phyloP scores from a whole-genome alignment of 1,140 invertebrate genomes.

The Drosophila funebris region DNA sequence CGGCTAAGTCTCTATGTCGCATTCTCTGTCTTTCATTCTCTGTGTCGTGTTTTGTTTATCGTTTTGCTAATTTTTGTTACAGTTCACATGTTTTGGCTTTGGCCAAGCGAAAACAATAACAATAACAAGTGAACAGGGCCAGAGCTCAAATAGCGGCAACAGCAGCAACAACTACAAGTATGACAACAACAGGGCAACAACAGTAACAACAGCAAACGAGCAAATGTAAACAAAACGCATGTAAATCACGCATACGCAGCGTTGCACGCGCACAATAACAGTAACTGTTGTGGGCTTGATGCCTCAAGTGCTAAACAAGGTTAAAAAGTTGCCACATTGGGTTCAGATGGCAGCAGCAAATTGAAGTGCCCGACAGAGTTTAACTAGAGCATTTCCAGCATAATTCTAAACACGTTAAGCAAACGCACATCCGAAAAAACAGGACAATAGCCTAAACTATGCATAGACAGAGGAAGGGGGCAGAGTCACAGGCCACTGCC shows the following conservation, averaged over 20 bases:
- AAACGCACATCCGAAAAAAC: slow-evolving; percentile 49
- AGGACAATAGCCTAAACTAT: slow-evolving; percentile 11
- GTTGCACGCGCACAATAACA: slow-evolving; percentile 74
- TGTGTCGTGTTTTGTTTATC: slow-evolving; percentile 18
- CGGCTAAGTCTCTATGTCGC: background rate
- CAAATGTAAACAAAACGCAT: slow-evolving; percentile 69
- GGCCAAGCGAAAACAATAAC: slow-evolving; percentile 69
- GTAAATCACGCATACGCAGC: slow-evolving; percentile 77
- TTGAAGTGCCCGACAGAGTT: slow-evolving; percentile 35
- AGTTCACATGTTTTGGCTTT: slow-evolving; percentile 69
- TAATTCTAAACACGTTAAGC: slow-evolving; percentile 67
- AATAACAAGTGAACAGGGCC: slow-evolving; percentile 43
- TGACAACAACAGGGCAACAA: slow-evolving; percentile 33
- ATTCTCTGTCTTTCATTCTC: background rate
- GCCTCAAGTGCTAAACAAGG: slow-evolving; percentile 14
- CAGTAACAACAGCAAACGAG: slow-evolving; percentile 24
- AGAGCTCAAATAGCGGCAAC: slow-evolving; percentile 20
- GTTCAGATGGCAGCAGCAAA: background rate
- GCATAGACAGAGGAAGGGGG: background rate
- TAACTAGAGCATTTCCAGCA: slow-evolving; percentile 69
- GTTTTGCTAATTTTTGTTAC: slow-evolving; percentile 62
- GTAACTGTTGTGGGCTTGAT: slow-evolving; percentile 1
- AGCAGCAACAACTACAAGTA: slow-evolving; percentile 46
- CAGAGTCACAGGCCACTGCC: background rate
- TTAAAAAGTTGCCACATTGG: background rate